These are phyloP conservation scores for Drosophila sulfurigaster DNA, from an alignment of 1,140 invertebrate species.

Conservation along the genomic window DNA sequence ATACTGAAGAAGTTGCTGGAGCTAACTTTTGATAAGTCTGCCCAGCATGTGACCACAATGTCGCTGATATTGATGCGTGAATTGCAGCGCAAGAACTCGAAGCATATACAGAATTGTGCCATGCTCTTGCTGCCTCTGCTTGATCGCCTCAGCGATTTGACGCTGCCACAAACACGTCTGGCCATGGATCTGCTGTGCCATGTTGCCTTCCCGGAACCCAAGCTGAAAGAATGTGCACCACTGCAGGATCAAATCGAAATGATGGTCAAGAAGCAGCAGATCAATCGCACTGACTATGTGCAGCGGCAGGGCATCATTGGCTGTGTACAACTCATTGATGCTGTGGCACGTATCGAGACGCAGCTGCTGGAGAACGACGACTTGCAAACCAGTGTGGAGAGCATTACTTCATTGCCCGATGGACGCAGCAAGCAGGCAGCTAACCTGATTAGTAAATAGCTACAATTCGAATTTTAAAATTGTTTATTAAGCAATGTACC, in stretches of 20 bases:
- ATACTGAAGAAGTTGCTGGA: constrained; percentile 77
- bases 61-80: constrained; percentile 71
- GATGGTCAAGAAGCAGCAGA: constrained; percentile 88
- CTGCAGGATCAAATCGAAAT: constrained; percentile 88
- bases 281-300: constrained; percentile 84
- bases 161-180: constrained; percentile 86
- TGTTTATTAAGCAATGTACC: background rate
- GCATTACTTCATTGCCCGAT: constrained; percentile 69
- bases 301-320: constrained; percentile 85
- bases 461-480: background rate
- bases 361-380: constrained; percentile 32
- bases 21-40: constrained; percentile 76
- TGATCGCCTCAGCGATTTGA: constrained; percentile 87
- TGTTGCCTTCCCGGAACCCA: constrained; percentile 86
- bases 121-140: constrained; percentile 85
- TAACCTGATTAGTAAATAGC: constrained; percentile 68
- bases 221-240: constrained; percentile 83
- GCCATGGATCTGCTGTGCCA: constrained; percentile 86
- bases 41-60: constrained; percentile 66
- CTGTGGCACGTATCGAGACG: constrained; percentile 70
- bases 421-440: constrained; percentile 84
- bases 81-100: constrained; percentile 66
- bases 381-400: constrained; percentile 59
- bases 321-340: constrained; percentile 85
- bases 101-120: constrained; percentile 79